phyloP scores from a whole-genome alignment of 2,888 invertebrate species.

The Druceiella hillmani region DNA sequence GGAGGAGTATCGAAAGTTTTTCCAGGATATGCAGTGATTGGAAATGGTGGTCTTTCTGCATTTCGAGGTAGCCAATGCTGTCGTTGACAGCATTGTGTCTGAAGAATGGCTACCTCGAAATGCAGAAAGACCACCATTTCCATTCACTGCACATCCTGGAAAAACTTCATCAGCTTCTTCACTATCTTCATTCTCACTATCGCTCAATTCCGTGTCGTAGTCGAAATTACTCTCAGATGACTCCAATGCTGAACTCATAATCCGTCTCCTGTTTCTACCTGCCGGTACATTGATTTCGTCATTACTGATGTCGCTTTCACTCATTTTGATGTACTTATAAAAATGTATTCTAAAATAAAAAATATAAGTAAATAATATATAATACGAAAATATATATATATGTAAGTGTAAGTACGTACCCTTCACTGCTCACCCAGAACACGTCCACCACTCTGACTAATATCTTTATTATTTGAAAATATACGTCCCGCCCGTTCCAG shows the following conservation, averaged over 20 bases:
- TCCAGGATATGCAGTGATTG: conserved; percentile 22
- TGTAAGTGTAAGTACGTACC: conserved; percentile 16
- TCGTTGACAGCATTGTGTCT: conserved; percentile 21
- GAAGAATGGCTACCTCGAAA: conserved; percentile 17
- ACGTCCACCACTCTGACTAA: conserved; percentile 17
- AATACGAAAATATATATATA: conserved; percentile 8
- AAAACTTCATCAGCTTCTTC: conserved; percentile 20
- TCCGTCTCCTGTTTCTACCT: conserved; percentile 17
- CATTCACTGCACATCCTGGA: conserved; percentile 20
- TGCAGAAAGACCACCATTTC: conserved; percentile 20
- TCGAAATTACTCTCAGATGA: conserved; percentile 20
- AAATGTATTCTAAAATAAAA: conserved; percentile 10
- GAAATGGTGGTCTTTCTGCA: conserved; percentile 24
- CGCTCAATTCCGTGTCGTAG: conserved; percentile 19
- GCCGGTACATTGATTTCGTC: conserved; percentile 17
- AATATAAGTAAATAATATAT: conserved; percentile 8
- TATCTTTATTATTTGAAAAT: conserved; percentile 16
- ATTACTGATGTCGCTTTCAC: conserved; percentile 11
- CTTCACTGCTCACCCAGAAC: conserved; percentile 13
- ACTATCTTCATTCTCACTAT: conserved; percentile 20
- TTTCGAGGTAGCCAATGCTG: conserved; percentile 21
- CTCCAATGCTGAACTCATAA: conserved; percentile 17
- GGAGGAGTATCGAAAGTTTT: conserved; percentile 21
- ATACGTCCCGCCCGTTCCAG: conserved; percentile 17
- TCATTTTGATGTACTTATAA: conserved; percentile 11